phyloP scores from a whole-genome alignment of 2,797 vertebrate genomes.

The Forpus xanthops region DNA sequence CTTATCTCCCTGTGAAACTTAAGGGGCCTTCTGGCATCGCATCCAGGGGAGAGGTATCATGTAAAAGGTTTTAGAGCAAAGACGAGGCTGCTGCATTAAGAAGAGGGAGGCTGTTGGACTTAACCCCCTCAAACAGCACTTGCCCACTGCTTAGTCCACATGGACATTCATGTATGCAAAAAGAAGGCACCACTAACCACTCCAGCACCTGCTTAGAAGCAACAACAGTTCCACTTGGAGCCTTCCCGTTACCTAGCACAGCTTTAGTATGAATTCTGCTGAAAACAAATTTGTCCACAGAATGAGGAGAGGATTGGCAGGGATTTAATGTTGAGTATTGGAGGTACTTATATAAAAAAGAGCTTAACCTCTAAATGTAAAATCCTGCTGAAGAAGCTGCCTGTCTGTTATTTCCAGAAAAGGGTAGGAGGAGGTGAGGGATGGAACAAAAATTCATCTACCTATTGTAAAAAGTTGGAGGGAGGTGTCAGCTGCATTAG shows the following conservation, averaged over 20 bases:
- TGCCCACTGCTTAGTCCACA: background rate
- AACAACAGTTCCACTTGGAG: background rate
- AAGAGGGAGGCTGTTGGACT: background rate
- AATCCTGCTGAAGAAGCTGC: background rate
- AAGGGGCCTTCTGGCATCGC: background rate
- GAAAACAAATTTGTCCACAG: background rate
- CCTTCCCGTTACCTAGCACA: background rate
- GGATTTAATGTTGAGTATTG: background rate
- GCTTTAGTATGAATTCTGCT: background rate
- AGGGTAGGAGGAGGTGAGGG: background rate
- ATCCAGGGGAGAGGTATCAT: background rate
- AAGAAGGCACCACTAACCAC: background rate
- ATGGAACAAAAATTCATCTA: background rate
- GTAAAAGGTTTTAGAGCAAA: background rate
- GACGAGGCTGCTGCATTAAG: background rate
- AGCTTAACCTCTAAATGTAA: background rate
- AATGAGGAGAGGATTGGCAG: background rate
- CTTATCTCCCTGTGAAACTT: background rate
- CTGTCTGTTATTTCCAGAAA: background rate
- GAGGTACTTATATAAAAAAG: background rate
- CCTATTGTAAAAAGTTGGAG: rapidly evolving
- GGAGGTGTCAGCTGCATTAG: background rate
- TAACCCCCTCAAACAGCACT: background rate
- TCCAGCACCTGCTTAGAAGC: background rate
- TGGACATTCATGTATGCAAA: rapidly evolving